phyloP scores from a whole-genome alignment of 2,113 vertebrate genomes.

The Seriola rivoliana region DNA sequence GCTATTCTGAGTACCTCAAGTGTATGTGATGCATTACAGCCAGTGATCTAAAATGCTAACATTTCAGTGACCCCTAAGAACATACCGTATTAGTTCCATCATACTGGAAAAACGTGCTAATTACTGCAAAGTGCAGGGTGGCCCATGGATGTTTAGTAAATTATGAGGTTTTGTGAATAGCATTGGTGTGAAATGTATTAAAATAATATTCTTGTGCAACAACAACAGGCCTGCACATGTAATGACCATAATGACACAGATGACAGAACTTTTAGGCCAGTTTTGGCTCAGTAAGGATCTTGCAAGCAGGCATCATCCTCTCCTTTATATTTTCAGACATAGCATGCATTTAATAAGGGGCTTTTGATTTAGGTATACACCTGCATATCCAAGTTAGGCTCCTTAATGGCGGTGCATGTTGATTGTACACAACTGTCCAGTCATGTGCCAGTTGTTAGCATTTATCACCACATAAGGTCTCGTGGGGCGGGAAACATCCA shows the following conservation, averaged over 20 bases:
- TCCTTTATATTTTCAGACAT: slow-evolving; percentile 9
- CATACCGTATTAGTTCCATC: slow-evolving; percentile 37
- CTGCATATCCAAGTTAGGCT: slow-evolving; percentile 48
- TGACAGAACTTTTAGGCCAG: slow-evolving; percentile 4
- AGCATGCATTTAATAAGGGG: slow-evolving; percentile 23
- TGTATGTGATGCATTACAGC: slow-evolving; percentile 11
- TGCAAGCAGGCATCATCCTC: not conserved
- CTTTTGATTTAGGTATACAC: slow-evolving; percentile 59
- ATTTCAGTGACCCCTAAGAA: slow-evolving; percentile 38
- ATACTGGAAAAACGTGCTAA: slow-evolving; percentile 34
- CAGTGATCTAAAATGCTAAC: slow-evolving; percentile 21
- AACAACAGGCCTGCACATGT: slow-evolving; percentile 4
- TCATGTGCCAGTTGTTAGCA: slow-evolving; percentile 61
- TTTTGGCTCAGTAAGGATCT: slow-evolving; percentile 27
- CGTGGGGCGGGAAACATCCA: slow-evolving; percentile 32
- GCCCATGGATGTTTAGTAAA: slow-evolving; percentile 3
- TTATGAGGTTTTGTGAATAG: slow-evolving; percentile 21
- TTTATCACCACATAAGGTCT: slow-evolving; percentile 64
- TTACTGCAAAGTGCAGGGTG: slow-evolving; percentile 29
- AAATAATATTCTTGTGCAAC: slow-evolving; percentile 28
- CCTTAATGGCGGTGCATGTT: slow-evolving; percentile 20
- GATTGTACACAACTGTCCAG: slow-evolving; percentile 44
- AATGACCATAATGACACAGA: slow-evolving; percentile 39
- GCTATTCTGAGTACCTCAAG: slow-evolving; percentile 8
- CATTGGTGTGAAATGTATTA: slow-evolving; percentile 45